phyloP scores from a whole-genome alignment of 1,140 invertebrate genomes.

The Aphelenchoides besseyi region DNA sequence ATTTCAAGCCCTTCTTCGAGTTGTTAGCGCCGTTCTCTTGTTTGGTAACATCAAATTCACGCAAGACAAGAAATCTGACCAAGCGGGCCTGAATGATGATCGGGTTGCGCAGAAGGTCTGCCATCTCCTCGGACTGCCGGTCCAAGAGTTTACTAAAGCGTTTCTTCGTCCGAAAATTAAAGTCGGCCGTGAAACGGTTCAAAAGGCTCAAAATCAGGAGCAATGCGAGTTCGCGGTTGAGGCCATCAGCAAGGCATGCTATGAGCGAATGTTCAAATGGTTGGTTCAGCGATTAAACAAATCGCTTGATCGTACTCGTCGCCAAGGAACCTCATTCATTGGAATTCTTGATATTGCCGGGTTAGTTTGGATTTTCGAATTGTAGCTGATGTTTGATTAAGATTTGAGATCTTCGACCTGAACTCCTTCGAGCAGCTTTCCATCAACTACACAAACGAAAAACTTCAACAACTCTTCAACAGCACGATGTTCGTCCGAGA shows the following conservation, averaged over 20 bases:
- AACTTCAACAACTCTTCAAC: conserved; percentile 97
- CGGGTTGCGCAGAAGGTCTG: conserved; percentile 72
- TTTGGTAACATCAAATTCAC: conserved; percentile 98
- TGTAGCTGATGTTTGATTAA: neutral
- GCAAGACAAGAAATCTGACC: conserved; percentile 94
- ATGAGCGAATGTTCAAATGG: conserved; percentile 98
- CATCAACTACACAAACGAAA: conserved; percentile 99
- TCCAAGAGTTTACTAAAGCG: conserved; percentile 95
- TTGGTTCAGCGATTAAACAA: conserved; percentile 84
- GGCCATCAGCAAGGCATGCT: conserved; percentile 95
- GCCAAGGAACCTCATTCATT: conserved; percentile 96
- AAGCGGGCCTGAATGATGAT: conserved; percentile 94
- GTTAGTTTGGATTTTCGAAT: conserved; percentile 63
- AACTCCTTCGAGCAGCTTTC: conserved; percentile 98
- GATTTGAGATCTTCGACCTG: conserved; percentile 90
- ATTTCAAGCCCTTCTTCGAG: conserved; percentile 80
- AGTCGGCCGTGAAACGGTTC: conserved; percentile 95
- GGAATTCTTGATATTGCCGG: conserved; percentile 99
- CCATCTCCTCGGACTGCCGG: conserved; percentile 87
- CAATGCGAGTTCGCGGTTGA: conserved; percentile 98
- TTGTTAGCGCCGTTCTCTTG: conserved; percentile 87
- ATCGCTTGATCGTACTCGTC: conserved; percentile 89
- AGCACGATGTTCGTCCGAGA: conserved; percentile 99
- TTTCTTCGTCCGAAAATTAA: conserved; percentile 95
- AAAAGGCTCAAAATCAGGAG: conserved; percentile 97